These are phyloP conservation scores for Myripristis murdjan DNA, from an alignment of 2,797 vertebrate species.

Conservation along the genomic window DNA sequence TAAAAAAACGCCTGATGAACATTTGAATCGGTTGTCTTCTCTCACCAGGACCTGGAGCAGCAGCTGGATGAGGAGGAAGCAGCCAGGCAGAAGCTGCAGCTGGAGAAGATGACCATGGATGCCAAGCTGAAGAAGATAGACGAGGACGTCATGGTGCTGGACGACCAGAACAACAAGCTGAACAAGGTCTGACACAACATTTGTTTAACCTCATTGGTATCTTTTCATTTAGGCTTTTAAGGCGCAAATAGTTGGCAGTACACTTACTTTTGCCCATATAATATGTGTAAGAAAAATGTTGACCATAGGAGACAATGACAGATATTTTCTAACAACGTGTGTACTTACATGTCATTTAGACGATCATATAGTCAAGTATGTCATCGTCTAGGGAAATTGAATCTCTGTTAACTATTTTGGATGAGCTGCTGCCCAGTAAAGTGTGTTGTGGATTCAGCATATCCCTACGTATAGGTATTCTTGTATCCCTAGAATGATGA, in stretches of 20 bases:
- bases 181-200: constrained; percentile 86
- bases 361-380: too few species aligned
- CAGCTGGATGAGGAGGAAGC: constrained; percentile 97
- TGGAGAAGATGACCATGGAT: constrained; percentile 95
- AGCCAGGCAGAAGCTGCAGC: constrained; percentile 94
- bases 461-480: too few species aligned
- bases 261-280: background rate
- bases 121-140: constrained; percentile 95
- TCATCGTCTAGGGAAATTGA: too few species aligned
- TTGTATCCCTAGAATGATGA: too few species aligned
- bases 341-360: too few species aligned
- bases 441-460: too few species aligned
- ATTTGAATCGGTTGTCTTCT: background rate
- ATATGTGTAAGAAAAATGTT: too few species aligned
- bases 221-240: background rate
- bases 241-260: background rate
- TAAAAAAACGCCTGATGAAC: background rate
- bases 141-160: constrained; percentile 93
- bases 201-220: background rate
- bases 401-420: too few species aligned
- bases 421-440: too few species aligned
- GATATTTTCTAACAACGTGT: too few species aligned
- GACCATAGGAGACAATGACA: too few species aligned
- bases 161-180: constrained; percentile 95
- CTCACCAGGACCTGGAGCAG: constrained; percentile 93